Evolutionary conservation across 1,140 invertebrate genomes (phyloP).

Genomic region (Xylocopa sonorina): DNA sequence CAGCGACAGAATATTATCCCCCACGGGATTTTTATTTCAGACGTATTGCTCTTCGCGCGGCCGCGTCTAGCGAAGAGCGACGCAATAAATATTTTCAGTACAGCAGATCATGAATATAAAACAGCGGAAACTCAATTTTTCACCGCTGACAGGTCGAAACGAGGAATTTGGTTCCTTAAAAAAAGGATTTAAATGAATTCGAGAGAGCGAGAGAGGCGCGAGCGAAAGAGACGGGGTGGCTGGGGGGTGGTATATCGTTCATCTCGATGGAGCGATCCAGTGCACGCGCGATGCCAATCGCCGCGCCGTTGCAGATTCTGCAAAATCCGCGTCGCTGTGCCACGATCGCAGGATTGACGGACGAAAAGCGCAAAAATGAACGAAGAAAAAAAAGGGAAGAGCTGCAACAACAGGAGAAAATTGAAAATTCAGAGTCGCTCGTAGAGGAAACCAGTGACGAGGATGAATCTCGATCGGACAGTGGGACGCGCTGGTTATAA

Average conservation of each 20-base stretch:
- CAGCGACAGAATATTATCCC: too few species aligned
- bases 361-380: background rate
- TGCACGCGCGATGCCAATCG: conserved; percentile 31
- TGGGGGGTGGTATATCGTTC: conserved; percentile 11
- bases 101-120: conserved; percentile 4
- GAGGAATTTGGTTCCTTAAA: conserved; percentile 9
- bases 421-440: conserved; percentile 38
- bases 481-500: conserved; percentile 27
- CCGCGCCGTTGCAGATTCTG: conserved; percentile 23
- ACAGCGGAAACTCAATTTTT: background rate
- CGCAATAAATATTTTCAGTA: too few species aligned
- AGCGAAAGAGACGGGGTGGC: too few species aligned
- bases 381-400: background rate
- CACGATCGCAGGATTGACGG: conserved; percentile 35
- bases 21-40: too few species aligned
- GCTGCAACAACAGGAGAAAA: conserved; percentile 33
- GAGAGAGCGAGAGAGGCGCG: too few species aligned
- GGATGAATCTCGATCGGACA: conserved; percentile 31
- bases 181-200: conserved; percentile 7
- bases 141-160: background rate
- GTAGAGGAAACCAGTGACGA: conserved; percentile 34
- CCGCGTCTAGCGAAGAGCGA: too few species aligned
- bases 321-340: conserved; percentile 16
- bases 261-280: background rate
- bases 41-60: too few species aligned